A percentile compares a stretch with the other conserved stretches of the same genome.
Evolutionary conservation across 2,888 invertebrate species (phyloP).

Genomic region (Augochlorella aurata): DNA sequence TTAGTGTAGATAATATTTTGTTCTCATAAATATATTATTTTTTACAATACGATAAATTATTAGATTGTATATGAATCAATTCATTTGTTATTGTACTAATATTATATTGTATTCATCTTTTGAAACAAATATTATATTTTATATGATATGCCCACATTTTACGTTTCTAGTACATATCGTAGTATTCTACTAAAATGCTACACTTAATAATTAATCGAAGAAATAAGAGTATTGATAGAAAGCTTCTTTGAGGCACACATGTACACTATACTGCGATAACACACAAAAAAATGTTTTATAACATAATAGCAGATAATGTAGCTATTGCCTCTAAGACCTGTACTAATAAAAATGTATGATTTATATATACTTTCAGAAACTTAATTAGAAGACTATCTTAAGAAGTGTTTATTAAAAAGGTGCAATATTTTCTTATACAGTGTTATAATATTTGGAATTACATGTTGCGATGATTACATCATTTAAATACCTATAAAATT

Average conservation of each 20-base stretch:
- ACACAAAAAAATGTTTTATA: conserved; percentile 12
- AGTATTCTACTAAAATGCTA: conserved; percentile 25
- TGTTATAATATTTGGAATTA: conserved; percentile 13
- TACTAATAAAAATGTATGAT: conserved; percentile 13
- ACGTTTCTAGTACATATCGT: conserved; percentile 8
- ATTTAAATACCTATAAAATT: conserved; percentile 8
- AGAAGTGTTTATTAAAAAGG: conserved; percentile 49
- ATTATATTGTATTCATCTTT: neutral
- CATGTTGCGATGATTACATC: neutral
- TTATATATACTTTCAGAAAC: conserved; percentile 2
- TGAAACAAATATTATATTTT: conserved; percentile 22
- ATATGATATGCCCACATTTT: conserved; percentile 28
- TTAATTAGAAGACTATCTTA: conserved; percentile 63
- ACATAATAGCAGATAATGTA: conserved; percentile 19
- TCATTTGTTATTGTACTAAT: conserved; percentile 21
- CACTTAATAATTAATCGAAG: neutral
- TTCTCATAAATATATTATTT: neutral
- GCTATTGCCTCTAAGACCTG: neutral
- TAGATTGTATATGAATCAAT: conserved; percentile 3
- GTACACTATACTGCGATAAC: conserved; percentile 43
- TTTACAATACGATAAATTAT: neutral
- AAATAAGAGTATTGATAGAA: conserved; percentile 8
- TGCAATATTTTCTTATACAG: conserved; percentile 15
- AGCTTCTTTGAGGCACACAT: conserved; percentile 68
- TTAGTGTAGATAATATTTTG: conserved; percentile 17